Evolutionary conservation across 1,140 invertebrate species (phyloP), one percentile per base, ranked within the genome.

Genomic region (Heliothis virescens): DNA sequence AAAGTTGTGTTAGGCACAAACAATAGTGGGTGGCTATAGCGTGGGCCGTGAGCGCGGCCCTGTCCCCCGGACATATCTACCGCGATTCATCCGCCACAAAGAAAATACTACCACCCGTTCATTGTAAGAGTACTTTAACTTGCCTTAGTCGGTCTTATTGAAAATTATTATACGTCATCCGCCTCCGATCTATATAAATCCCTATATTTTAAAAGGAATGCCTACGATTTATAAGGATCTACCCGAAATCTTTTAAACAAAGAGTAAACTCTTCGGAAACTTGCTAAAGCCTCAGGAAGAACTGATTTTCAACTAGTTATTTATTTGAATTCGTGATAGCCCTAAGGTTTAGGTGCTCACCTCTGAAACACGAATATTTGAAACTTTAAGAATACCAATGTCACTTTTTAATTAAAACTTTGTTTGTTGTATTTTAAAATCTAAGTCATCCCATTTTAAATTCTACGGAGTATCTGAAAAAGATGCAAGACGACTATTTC

Each of bases 1-100:
- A 84, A 84, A 83, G 78, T 82, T 79, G 77, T 81, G 81, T 85
- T 83, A 83, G 76, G 71, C 72, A 79, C 60, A 81, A 81, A 87
- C 84, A 87, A 87, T 87, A 87, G 86, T 82, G 82, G 77, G 18
- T 50, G 79, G 79, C 29, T 82, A 77, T 52, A 74, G 62, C 76
- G 75, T 50, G 29, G 79, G 15, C 62, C 83, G 79, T 80, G 79
- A 63, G 71, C 82, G 67, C 48, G 76, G 34, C 34, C 53, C 57
- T 75, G 74, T 67, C 74, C 47, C 76, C 53, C 63, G 76, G 65
- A 76, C 72, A 80, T 79, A 81, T 83, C 74, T 80, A 57, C 48
- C 59, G 75, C 75, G 77, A 82, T 83, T 81, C 82, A 82, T 82
- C 59, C 59, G 72, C 55, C 67, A 80, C 60, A 60, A 82, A 81